Evolutionary conservation across 1,140 invertebrate genomes (phyloP).

Genomic region (Lordiphosa stackelbergi): DNA sequence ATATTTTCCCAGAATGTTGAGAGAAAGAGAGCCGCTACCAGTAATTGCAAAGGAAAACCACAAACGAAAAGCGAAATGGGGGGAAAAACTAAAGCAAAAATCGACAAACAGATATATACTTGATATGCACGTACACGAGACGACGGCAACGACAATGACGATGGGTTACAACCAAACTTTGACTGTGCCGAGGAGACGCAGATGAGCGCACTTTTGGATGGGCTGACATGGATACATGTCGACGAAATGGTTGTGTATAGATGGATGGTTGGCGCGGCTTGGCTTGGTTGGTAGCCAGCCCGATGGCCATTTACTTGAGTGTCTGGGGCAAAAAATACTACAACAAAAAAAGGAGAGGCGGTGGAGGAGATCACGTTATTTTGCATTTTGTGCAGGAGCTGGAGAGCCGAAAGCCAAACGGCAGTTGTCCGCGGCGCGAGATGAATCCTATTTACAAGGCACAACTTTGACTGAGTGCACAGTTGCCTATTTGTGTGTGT

Average conservation of each 20-base stretch:
- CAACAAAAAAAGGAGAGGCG: not conserved
- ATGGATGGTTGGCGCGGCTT: conserved; percentile 36
- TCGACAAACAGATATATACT: conserved; percentile 47
- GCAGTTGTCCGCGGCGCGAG: conserved; percentile 56
- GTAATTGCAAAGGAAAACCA: conserved; percentile 38
- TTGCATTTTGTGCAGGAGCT: conserved; percentile 59
- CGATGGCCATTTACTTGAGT: conserved; percentile 63
- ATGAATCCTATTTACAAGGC: conserved; percentile 71
- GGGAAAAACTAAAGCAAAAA: conserved; percentile 43
- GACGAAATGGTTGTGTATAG: conserved; percentile 45
- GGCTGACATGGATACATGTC: conserved; percentile 45
- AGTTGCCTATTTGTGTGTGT: conserved; percentile 10
- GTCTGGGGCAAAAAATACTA: conserved; percentile 51
- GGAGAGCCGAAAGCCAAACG: conserved; percentile 34
- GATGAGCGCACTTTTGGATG: conserved; percentile 53
- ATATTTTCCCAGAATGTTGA: no score
- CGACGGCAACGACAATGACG: conserved; percentile 3
- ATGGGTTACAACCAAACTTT: conserved; percentile 43
- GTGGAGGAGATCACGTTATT: conserved; percentile 43
- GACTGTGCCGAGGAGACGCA: conserved; percentile 32
- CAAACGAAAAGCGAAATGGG: conserved; percentile 24
- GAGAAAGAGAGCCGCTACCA: no score
- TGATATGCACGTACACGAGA: conserved; percentile 31
- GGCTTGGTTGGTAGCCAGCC: conserved; percentile 32
- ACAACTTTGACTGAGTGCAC: conserved; percentile 61